Conservation (phyloP, 2,888 invertebrate genomes). For the Plebejus argus region DNA sequence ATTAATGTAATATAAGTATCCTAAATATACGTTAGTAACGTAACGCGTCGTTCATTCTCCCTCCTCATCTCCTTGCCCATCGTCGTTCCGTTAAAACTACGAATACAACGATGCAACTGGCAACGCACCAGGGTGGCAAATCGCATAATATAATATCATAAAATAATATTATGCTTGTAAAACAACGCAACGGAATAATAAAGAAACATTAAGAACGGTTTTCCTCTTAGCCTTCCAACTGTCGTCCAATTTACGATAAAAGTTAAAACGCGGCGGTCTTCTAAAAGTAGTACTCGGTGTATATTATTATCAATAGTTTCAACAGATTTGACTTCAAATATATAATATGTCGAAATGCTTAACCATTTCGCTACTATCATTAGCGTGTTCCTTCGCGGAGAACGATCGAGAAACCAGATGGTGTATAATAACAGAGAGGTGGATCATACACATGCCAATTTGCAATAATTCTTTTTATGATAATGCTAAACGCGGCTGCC, state of each 20-base stretch:
- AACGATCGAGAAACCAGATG: conserved; percentile 44
- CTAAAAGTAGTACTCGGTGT: not conserved
- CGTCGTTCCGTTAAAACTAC: too few relatives aligned
- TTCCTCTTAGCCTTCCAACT: not conserved
- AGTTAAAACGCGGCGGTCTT: not conserved
- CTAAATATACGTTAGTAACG: too few relatives aligned
- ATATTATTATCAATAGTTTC: conserved; percentile 30
- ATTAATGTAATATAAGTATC: too few relatives aligned
- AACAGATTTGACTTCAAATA: conserved; percentile 42
- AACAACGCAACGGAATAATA: too few relatives aligned
- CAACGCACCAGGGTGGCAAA: too few relatives aligned
- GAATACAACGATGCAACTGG: too few relatives aligned
- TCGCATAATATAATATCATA: not conserved
- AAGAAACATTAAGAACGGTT: too few relatives aligned
- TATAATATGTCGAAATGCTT: conserved; percentile 36
- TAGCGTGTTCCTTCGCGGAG: conserved; percentile 37
- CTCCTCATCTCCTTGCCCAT: too few relatives aligned
- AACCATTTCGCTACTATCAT: conserved; percentile 43
- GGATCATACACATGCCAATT: conserved; percentile 43
- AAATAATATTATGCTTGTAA: not conserved
- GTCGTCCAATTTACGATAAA: not conserved
- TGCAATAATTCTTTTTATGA: conserved; percentile 44
- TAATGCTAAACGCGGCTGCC: conserved; percentile 40
- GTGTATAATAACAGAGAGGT: conserved; percentile 44
- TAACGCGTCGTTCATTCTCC: too few relatives aligned